Evolutionary conservation across 2,888 invertebrate species (phyloP).

Genomic region (Cepaea hortensis): DNA sequence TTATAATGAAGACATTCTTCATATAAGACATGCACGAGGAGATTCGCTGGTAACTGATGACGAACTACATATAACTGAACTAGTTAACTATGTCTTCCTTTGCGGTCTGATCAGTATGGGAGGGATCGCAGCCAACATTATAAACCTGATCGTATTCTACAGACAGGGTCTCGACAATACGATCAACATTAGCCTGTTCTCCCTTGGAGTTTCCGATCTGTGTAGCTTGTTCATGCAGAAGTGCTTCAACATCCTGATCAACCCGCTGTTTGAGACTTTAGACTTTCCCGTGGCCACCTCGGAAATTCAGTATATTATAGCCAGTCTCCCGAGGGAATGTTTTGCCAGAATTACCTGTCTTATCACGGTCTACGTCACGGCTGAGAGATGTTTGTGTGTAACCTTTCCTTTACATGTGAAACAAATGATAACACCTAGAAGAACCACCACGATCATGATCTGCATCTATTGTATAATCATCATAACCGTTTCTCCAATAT

Average conservation of each 20-base stretch:
- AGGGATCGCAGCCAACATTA: background rate
- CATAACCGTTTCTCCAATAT: background rate
- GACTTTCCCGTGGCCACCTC: background rate
- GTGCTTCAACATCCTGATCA: background rate
- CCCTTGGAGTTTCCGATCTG: background rate
- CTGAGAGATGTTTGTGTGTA: background rate
- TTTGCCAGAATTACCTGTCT: slow-evolving; percentile 2
- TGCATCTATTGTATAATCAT: background rate
- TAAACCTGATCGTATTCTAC: background rate
- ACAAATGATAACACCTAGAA: background rate
- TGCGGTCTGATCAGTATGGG: background rate
- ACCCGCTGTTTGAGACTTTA: background rate
- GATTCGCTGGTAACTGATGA: too few species aligned
- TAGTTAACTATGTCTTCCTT: background rate
- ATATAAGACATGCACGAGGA: too few species aligned
- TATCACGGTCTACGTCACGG: background rate
- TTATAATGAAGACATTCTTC: too few species aligned
- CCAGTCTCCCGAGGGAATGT: background rate
- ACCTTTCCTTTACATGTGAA: background rate
- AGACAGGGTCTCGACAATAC: background rate
- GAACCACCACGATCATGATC: background rate
- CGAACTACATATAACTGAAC: background rate
- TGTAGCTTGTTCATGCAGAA: background rate
- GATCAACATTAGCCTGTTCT: slow-evolving; percentile 5
- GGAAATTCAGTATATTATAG: background rate